These are phyloP conservation scores for Sarotherodon lohbergeri DNA, from an alignment of 2,113 vertebrate genomes.

Conservation along the genomic window DNA sequence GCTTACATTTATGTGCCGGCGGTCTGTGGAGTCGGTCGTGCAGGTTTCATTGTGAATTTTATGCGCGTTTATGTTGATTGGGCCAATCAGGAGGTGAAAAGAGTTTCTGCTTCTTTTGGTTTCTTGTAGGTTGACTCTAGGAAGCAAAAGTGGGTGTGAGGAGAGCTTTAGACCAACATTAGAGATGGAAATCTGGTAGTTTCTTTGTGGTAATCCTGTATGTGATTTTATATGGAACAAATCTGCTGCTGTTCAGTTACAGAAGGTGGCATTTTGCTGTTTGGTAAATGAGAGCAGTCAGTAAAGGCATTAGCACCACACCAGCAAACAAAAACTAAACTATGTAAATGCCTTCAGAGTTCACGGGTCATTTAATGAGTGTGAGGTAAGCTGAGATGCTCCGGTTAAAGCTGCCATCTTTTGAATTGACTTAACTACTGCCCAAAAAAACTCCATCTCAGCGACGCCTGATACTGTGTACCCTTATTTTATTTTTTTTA, in stretches of 20 bases:
- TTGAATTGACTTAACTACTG: background rate
- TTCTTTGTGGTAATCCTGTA: background rate
- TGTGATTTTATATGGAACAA: background rate
- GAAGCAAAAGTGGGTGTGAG: background rate
- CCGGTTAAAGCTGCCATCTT: background rate
- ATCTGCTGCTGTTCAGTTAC: background rate
- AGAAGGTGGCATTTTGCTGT: background rate
- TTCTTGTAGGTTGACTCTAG: background rate
- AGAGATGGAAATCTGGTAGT: background rate
- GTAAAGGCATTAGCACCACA: background rate
- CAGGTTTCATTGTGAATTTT: background rate
- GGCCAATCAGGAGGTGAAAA: background rate
- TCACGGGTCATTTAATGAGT: background rate
- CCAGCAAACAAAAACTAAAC: background rate
- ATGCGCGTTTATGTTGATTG: background rate
- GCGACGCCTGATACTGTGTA: background rate
- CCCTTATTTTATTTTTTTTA: background rate
- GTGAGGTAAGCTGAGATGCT: background rate
- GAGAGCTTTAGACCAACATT: background rate
- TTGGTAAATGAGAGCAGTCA: background rate
- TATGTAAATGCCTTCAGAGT: slow-evolving; percentile 4
- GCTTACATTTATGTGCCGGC: background rate
- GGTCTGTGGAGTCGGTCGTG: background rate
- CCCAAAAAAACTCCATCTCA: background rate
- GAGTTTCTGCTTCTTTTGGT: background rate